Percentiles rank a stretch among this genome's conserved stretches.
Conservation (phyloP, 2,797 vertebrate species). For the Danio kyathit region DNA sequence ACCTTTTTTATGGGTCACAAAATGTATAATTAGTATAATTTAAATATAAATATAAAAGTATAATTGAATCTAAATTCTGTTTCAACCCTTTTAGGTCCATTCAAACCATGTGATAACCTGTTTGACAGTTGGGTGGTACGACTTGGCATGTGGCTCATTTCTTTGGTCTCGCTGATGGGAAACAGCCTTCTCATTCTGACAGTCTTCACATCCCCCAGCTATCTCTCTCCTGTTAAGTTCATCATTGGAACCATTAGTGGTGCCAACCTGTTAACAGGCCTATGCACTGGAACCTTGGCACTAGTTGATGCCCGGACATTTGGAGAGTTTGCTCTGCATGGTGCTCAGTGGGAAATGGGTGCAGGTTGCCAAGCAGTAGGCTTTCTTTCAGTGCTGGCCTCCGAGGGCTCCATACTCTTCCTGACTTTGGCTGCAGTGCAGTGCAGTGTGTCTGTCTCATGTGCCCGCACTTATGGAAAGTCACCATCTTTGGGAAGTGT, state of each 20-base stretch:
- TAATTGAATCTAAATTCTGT: not conserved
- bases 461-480: slow-evolving; percentile 83
- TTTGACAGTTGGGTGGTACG: slow-evolving; percentile 95
- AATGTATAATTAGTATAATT: no score
- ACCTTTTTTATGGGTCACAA: no score
- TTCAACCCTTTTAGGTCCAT: slow-evolving; percentile 82
- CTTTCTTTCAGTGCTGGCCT: slow-evolving; percentile 91
- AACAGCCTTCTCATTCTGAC: slow-evolving; percentile 88
- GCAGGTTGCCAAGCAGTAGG: slow-evolving; percentile 88
- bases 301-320: slow-evolving; percentile 88
- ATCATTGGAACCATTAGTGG: slow-evolving; percentile 89
- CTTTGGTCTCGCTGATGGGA: slow-evolving; percentile 86
- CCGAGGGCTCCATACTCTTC: slow-evolving; percentile 89
- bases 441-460: slow-evolving; percentile 88
- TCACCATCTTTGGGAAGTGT: slow-evolving; percentile 82
- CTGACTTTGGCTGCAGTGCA: slow-evolving; percentile 89
- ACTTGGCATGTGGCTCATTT: slow-evolving; percentile 90
- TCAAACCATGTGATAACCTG: slow-evolving; percentile 93
- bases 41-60: no score
- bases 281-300: slow-evolving; percentile 88
- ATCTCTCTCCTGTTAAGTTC: slow-evolving; percentile 90
- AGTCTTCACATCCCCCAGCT: slow-evolving; percentile 83
- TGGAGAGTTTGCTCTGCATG: slow-evolving; percentile 86
- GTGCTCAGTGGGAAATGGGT: slow-evolving; percentile 89
- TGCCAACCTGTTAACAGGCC: slow-evolving; percentile 87